Evolutionary conservation across 2,888 invertebrate genomes (phyloP), one percentile per base, ranked within the genome.

Genomic region (Campoletis raptor): DNA sequence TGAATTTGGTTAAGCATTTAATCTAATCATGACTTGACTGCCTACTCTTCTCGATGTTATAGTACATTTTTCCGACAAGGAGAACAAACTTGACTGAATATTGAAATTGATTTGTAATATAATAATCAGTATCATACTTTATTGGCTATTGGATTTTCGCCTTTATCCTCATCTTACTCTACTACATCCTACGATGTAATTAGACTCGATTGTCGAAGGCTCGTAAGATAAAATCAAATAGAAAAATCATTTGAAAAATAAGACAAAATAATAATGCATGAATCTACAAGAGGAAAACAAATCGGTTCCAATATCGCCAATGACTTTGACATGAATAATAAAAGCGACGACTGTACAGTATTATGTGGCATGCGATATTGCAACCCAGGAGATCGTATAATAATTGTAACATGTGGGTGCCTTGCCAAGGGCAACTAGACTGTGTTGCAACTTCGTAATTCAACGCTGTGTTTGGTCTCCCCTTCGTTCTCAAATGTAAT

Each of bases 361-460:
- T 82, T 82, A 86, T 79, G 78, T 37, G 61, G 81, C 69, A 61
- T 73, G 40, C 67, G 79, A 42, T 85, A 72, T 82, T 74, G 76
- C 76, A 45, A 42, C 37, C 54, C 52, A 66, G 45, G 73, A 82
- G 84, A 85, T 76, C 81, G 83, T 69, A 66, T 76, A 84, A 85
- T 87, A 85, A 85, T 87, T 87, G 87, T 87, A 87, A 87, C 84
- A 85, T 85, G 87, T 85, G 87, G 87, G 87, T 85, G 87, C 76
- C 74, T 66, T 74, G 70, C 84, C 86, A 87, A 87, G 86, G 86
- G 82, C 84, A 82, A 82, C 86, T 37, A 70, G 69, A 61, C 67
- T 80, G 66, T 82, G 81, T 69, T 72, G 84, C 84, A 87, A 87
- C 72, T 84, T 48, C 67, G 86, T 87, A 87, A 84, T 87, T 87